phyloP scores from a whole-genome alignment of 2,113 vertebrate genomes.

The Atlantisia rogersi region DNA sequence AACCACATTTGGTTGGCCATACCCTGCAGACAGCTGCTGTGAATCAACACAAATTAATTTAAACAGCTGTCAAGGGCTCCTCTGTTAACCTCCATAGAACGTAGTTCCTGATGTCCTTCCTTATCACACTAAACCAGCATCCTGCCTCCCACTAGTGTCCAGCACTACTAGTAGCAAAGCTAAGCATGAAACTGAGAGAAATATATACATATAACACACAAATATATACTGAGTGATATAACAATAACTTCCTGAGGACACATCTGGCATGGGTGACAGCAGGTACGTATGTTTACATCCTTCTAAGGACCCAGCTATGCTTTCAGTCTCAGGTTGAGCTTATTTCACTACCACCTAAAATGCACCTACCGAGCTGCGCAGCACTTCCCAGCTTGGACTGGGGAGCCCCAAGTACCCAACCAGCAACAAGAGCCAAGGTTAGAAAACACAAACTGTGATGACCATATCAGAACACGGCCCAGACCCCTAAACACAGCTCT shows the following conservation, averaged over 20 bases:
- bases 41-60: not conserved
- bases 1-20: not conserved
- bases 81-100: not conserved
- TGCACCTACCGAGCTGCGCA: accelerated
- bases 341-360: not conserved
- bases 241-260: not conserved
- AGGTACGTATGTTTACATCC: not conserved
- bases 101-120: not conserved
- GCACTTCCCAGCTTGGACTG: not conserved
- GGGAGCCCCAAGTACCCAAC: accelerated
- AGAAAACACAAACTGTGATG: not conserved
- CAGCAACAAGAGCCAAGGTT: not conserved
- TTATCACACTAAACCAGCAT: not conserved
- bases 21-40: not conserved
- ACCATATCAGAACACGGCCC: not conserved
- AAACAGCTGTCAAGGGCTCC: not conserved
- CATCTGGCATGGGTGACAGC: not conserved
- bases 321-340: accelerated
- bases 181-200: not conserved
- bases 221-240: not conserved
- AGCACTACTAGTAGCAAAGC: not conserved
- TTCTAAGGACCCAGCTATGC: not conserved
- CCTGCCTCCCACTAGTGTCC: not conserved
- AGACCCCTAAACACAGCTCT: not conserved
- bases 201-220: not conserved